These are phyloP conservation scores for Bombus confusus DNA, from an alignment of 1,140 invertebrate genomes.

Conservation along the genomic window DNA sequence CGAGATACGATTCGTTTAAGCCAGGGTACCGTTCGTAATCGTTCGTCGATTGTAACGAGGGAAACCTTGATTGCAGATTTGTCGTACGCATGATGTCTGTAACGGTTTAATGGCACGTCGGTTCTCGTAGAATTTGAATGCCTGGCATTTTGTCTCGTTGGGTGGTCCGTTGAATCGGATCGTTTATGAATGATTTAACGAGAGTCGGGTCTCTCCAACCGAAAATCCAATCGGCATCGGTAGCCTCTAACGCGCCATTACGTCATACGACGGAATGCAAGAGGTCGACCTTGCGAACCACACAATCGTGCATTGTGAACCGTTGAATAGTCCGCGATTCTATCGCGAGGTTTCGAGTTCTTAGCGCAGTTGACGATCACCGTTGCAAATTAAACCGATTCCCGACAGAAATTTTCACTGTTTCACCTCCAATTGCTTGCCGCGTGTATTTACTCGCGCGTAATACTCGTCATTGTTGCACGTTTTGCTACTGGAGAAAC, in stretches of 20 bases:
- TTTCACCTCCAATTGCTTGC: background rate
- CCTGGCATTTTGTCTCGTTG: constrained; percentile 1
- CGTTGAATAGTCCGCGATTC: constrained; percentile 27
- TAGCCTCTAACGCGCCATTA: constrained; percentile 43
- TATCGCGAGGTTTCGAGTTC: background rate
- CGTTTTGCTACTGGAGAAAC: too few species aligned
- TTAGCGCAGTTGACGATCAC: background rate
- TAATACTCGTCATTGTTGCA: background rate
- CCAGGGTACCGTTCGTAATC: background rate
- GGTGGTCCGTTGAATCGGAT: constrained; percentile 12
- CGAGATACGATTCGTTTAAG: background rate
- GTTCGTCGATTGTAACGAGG: background rate
- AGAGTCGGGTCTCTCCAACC: constrained; percentile 18
- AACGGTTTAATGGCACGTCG: background rate
- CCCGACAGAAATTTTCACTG: too few species aligned
- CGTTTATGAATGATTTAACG: constrained; percentile 30
- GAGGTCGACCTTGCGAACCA: constrained; percentile 55
- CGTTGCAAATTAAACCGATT: background rate
- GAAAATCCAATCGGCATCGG: constrained; percentile 55
- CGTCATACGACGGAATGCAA: constrained; percentile 54
- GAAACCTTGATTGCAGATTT: background rate
- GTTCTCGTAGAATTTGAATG: background rate
- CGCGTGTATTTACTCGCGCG: background rate
- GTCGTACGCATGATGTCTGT: background rate
- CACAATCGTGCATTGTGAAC: constrained; percentile 58